These are phyloP conservation scores for Tenthredo scrophulariae DNA, from an alignment of 2,888 invertebrate genomes.

Conservation along the genomic window DNA sequence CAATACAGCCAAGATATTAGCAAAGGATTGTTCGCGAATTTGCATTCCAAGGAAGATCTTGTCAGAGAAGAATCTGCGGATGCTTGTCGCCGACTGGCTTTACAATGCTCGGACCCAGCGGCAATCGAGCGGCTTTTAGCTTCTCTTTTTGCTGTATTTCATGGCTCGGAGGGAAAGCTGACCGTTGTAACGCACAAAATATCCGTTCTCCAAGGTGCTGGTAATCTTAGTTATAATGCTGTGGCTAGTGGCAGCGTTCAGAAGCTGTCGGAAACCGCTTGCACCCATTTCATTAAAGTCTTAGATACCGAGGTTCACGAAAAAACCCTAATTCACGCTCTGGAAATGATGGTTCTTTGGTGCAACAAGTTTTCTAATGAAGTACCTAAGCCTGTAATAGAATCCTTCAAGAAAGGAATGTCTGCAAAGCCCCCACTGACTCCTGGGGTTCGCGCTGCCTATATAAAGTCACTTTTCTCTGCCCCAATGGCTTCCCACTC, in stretches of 20 bases:
- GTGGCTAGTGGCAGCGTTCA: constrained; percentile 82
- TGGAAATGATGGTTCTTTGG: constrained; percentile 92
- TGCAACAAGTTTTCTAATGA: constrained; percentile 83
- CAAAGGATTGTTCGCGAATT: constrained; percentile 90
- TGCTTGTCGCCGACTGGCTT: constrained; percentile 86
- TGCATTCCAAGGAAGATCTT: constrained; percentile 91
- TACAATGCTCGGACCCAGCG: constrained; percentile 84
- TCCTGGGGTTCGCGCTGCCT: constrained; percentile 87
- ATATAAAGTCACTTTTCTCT: constrained; percentile 85
- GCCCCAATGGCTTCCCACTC: constrained; percentile 66
- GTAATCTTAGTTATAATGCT: constrained; percentile 86
- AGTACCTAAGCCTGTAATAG: constrained; percentile 84
- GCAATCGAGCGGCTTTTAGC: constrained; percentile 86
- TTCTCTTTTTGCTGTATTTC: constrained; percentile 88
- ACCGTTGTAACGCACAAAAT: constrained; percentile 94
- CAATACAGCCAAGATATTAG: constrained; percentile 88
- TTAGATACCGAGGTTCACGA: constrained; percentile 95
- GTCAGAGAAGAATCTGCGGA: constrained; percentile 87
- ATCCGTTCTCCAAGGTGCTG: constrained; percentile 89
- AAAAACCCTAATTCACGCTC: constrained; percentile 89
- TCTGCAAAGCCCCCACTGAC: constrained; percentile 88
- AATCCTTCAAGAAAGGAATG: constrained; percentile 87
- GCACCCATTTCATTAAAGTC: constrained; percentile 86
- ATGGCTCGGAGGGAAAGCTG: constrained; percentile 94
- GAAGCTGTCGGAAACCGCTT: constrained; percentile 82